Evolutionary conservation across 2,888 invertebrate genomes (phyloP).

Genomic region (Pasiphila rectangulata): DNA sequence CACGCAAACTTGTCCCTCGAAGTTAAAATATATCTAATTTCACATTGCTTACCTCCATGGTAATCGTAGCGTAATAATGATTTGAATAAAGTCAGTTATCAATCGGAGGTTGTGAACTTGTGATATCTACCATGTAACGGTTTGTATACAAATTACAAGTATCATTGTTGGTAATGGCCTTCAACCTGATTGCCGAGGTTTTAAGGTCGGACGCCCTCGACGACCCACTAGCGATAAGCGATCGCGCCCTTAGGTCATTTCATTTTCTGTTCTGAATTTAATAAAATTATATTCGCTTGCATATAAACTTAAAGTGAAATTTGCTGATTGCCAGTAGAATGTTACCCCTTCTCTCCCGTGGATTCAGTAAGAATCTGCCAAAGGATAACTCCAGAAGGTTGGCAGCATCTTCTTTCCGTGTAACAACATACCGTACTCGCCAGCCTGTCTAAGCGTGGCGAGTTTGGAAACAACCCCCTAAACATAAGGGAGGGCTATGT

Average conservation of each 20-base stretch:
- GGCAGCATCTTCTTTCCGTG: no score
- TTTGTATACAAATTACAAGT: slow-evolving; percentile 20
- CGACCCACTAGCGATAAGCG: no score
- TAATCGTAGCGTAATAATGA: slow-evolving; percentile 21
- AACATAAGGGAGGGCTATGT: no score
- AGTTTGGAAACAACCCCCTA: no score
- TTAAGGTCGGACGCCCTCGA: slow-evolving; percentile 19
- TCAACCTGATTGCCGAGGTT: slow-evolving; percentile 18
- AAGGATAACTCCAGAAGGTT: no score
- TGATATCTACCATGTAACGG: slow-evolving; percentile 7
- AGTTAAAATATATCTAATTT: neutral
- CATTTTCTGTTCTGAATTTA: neutral
- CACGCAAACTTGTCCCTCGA: slow-evolving; percentile 7
- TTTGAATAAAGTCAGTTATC: slow-evolving; percentile 22
- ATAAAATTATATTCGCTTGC: no score
- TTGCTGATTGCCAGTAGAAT: no score
- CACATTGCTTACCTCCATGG: slow-evolving; percentile 16
- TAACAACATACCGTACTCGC: no score
- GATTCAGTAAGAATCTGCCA: no score
- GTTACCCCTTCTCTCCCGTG: no score
- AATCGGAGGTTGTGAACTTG: slow-evolving; percentile 20
- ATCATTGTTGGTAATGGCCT: slow-evolving; percentile 26
- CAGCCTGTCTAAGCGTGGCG: no score
- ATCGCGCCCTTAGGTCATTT: slow-evolving; percentile 2
- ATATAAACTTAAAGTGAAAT: no score